Evolutionary conservation across 2,888 invertebrate genomes (phyloP).

Genomic region (Leptopterna dolabrata): DNA sequence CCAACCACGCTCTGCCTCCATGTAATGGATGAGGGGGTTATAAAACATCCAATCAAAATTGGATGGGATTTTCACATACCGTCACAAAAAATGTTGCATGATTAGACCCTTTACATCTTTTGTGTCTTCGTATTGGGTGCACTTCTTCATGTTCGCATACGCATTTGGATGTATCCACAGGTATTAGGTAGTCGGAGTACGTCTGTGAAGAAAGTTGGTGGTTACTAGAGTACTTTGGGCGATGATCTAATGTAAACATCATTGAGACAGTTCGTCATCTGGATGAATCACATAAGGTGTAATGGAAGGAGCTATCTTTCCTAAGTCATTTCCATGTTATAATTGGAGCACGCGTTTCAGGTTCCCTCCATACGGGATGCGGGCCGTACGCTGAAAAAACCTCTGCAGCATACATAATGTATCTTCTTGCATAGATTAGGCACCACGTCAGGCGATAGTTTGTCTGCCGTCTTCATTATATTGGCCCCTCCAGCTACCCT

Average conservation of each 20-base stretch:
- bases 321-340: slow-evolving; percentile 3
- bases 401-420: slow-evolving; percentile 27
- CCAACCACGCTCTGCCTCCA: too few relatives aligned
- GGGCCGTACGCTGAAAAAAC: neutral
- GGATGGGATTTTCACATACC: too few relatives aligned
- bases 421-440: slow-evolving; percentile 24
- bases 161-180: too few relatives aligned
- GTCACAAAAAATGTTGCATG: too few relatives aligned
- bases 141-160: too few relatives aligned
- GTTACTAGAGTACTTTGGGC: neutral
- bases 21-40: too few relatives aligned
- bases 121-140: too few relatives aligned
- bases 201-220: too few relatives aligned
- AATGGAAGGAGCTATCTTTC: neutral
- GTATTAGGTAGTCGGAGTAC: too few relatives aligned
- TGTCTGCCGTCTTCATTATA: slow-evolving; percentile 41
- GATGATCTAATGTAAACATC: slow-evolving; percentile 11
- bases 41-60: too few relatives aligned
- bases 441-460: slow-evolving; percentile 21
- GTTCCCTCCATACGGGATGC: neutral
- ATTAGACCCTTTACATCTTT: too few relatives aligned
- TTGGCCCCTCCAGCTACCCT: slow-evolving; percentile 16
- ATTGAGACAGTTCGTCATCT: neutral
- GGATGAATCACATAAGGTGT: neutral
- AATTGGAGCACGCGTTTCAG: slow-evolving; percentile 25